These are phyloP conservation scores for Trichogramma evanescens DNA, from an alignment of 2,888 invertebrate species.

Conservation along the genomic window DNA sequence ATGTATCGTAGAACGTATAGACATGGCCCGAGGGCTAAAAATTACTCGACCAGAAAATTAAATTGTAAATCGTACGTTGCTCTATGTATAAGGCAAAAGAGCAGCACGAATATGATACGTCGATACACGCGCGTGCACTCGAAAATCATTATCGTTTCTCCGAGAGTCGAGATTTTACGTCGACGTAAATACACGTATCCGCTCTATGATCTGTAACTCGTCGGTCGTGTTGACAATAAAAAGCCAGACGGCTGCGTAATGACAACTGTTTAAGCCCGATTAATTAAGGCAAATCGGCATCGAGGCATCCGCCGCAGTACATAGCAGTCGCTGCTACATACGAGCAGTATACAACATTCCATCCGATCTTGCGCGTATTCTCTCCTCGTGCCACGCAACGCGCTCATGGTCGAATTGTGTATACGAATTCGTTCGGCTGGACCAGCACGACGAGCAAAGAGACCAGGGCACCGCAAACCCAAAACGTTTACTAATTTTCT, in stretches of 20 bases:
- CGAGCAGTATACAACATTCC: slow-evolving; percentile 14
- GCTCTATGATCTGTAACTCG: not conserved
- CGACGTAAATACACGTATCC: not conserved
- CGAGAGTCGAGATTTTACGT: too few species aligned
- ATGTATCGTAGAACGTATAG: too few species aligned
- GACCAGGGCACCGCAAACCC: slow-evolving; percentile 41
- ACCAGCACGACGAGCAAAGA: slow-evolving; percentile 22
- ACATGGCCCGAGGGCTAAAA: slow-evolving; percentile 29
- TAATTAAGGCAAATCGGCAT: slow-evolving; percentile 29
- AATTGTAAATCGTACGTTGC: slow-evolving; percentile 33
- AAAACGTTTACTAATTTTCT: slow-evolving; percentile 45
- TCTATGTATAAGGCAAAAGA: too few species aligned
- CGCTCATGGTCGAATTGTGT: too few species aligned
- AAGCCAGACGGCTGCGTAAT: not conserved
- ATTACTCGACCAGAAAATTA: slow-evolving; percentile 39
- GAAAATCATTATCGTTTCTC: too few species aligned
- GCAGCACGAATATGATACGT: too few species aligned
- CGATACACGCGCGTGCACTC: too few species aligned
- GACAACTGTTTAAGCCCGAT: slow-evolving; percentile 26
- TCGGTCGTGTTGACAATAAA: not conserved
- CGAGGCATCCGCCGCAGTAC: slow-evolving; percentile 13
- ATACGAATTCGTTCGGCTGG: not conserved
- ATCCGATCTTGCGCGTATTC: slow-evolving; percentile 4
- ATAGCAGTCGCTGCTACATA: not conserved
- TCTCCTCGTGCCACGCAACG: too few species aligned